Evolutionary conservation across 2,113 vertebrate genomes (phyloP), one percentile per base, ranked within the genome.

Genomic region (Xyrauchen texanus): DNA sequence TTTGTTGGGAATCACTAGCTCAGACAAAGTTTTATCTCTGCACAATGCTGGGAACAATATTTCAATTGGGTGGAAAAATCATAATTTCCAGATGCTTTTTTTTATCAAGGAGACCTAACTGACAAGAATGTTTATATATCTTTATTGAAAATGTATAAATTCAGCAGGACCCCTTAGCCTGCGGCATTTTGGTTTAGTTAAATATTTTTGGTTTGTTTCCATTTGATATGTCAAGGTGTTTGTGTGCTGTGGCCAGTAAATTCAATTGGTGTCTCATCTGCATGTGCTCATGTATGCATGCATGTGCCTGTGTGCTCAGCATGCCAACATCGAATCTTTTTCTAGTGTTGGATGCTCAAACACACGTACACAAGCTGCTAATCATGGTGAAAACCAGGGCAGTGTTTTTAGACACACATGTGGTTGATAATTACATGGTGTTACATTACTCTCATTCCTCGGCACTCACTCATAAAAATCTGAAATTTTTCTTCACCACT

Each of bases 361-460:
- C 11, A 69, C 55, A 10, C 76, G 42, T 45, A 61, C 76, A 62
- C 1, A 34, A 34, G 21, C 21, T 34, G 1, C 1, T 3, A 34
- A 34, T 34, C 53, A 69, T 63, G 16, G 53, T 42, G 21, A 72
- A 57, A 60, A n/a, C 8, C 42, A 47, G 72, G 63, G 64, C 49
- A 58, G 34, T 60, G 55, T 1, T 78, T 58, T 72, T n/a, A 74
- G 46, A 78, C 51, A 67, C 73, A 61, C 52, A 66, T 64, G 42
- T 70, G 4, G 55, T 58, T 55, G 47, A 77, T 77, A 73, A 80
- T 34, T 1, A 34, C 21, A 34, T 34, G 3, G 21, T 34, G 21
- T 34, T 34, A 34, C 21, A 34, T 34, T 34, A 34, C 21, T 34
- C 21, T 34, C 21, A 34, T 83, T 81, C 53, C 53, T 8, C 53